phyloP scores from a whole-genome alignment of 2,797 vertebrate genomes.

The Sebastes elongatus region DNA sequence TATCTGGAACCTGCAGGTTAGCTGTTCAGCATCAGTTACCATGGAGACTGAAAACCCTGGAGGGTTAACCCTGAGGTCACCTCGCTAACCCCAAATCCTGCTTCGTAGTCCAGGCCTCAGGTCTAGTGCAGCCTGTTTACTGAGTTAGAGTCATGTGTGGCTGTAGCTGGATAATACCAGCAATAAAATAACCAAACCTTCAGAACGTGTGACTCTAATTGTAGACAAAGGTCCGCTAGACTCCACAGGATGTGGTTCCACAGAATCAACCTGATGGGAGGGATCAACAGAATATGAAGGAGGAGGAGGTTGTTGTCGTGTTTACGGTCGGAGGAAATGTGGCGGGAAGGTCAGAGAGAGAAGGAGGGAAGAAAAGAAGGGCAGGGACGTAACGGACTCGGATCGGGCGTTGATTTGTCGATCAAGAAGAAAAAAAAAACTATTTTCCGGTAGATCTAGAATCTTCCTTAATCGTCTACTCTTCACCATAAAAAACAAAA shows the following conservation, averaged over 20 bases:
- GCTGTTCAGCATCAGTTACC: no score
- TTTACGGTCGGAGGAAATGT: not conserved
- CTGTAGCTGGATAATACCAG: slow-evolving; percentile 13
- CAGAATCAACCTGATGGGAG: slow-evolving; percentile 11
- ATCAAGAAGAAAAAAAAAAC: slow-evolving; percentile 47
- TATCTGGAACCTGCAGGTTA: no score
- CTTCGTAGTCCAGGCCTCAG: not conserved
- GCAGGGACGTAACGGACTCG: slow-evolving; percentile 11
- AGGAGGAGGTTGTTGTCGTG: slow-evolving; percentile 1
- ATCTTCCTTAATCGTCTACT: slow-evolving; percentile 70
- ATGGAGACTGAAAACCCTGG: no score
- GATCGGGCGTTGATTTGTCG: slow-evolving; percentile 55
- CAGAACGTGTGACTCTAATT: not conserved
- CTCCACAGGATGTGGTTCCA: slow-evolving; percentile 13
- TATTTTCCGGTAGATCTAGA: slow-evolving; percentile 66
- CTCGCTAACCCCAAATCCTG: no score
- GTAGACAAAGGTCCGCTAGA: not conserved
- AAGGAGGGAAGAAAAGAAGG: not conserved
- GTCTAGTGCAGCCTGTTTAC: slow-evolving; percentile 3
- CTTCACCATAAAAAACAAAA: slow-evolving; percentile 49
- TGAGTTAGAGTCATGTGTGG: not conserved
- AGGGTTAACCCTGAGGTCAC: no score
- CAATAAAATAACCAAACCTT: slow-evolving; percentile 2
- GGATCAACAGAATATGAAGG: slow-evolving; percentile 1
- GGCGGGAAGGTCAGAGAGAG: slow-evolving; percentile 11